These are phyloP conservation scores for Subanguina moxae DNA, from an alignment of 1,140 invertebrate genomes.

Conservation along the genomic window DNA sequence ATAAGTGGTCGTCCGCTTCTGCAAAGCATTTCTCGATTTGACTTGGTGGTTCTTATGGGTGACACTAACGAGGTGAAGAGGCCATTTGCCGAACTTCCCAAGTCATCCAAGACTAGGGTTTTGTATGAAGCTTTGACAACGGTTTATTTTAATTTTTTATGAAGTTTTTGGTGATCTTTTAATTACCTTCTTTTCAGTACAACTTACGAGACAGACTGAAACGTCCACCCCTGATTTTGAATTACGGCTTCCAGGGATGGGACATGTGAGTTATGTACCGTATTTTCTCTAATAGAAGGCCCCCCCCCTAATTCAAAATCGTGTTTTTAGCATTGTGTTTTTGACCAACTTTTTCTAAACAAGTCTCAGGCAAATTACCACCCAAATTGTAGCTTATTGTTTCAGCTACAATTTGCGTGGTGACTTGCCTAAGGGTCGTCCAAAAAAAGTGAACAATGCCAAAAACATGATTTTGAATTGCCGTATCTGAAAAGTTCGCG, in stretches of 20 bases:
- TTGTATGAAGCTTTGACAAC: slow-evolving; percentile 2
- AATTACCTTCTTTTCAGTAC: neutral
- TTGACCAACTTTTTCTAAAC: too few relatives aligned
- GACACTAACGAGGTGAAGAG: neutral
- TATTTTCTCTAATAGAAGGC: too few relatives aligned
- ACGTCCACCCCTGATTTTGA: slow-evolving; percentile 6
- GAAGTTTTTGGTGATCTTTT: too few relatives aligned
- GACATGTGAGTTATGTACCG: neutral
- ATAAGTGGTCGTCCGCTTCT: neutral
- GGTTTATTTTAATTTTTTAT: neutral
- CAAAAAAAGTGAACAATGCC: too few relatives aligned
- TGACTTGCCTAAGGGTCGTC: too few relatives aligned
- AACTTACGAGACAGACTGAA: neutral
- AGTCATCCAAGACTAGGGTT: neutral
- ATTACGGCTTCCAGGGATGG: slow-evolving; percentile 5
- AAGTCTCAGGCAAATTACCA: too few relatives aligned
- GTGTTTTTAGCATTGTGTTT: too few relatives aligned
- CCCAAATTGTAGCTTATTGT: too few relatives aligned
- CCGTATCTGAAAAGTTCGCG: too few relatives aligned
- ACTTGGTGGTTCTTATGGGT: slow-evolving; percentile 2
- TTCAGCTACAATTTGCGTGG: too few relatives aligned
- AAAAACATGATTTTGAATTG: too few relatives aligned
- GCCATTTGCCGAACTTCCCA: neutral
- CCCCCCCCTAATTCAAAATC: too few relatives aligned
- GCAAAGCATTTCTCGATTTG: neutral